Percentiles rank a stretch among this genome's conserved stretches.
Conservation (phyloP, 2,888 invertebrate genomes). For the Polia nebulosa region DNA sequence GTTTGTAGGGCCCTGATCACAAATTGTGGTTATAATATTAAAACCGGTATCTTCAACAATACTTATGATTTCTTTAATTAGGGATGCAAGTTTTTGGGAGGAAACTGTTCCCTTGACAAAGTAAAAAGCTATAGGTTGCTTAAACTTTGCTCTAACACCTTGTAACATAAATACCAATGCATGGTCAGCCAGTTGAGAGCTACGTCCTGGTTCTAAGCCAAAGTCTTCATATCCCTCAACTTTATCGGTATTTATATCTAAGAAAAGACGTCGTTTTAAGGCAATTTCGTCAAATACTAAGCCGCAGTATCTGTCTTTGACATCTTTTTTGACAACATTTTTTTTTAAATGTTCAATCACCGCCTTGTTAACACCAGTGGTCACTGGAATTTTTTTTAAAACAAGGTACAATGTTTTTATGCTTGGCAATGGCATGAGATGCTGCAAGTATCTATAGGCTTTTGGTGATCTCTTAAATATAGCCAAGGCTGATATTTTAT, state of each 20-base stretch:
- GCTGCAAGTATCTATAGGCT: too few species aligned
- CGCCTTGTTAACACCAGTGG: not conserved
- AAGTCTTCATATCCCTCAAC: slow-evolving; percentile 54
- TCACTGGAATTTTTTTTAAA: slow-evolving; percentile 6
- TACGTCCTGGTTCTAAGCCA: slow-evolving; percentile 9
- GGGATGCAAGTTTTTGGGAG: too few species aligned
- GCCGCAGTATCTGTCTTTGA: slow-evolving; percentile 10
- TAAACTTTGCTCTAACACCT: slow-evolving; percentile 52
- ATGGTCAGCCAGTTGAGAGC: slow-evolving; percentile 47
- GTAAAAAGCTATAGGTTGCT: slow-evolving; percentile 63
- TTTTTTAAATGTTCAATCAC: not conserved
- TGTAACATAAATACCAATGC: slow-evolving; percentile 58
- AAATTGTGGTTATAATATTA: too few species aligned
- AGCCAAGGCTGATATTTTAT: too few species aligned
- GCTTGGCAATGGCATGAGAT: too few species aligned
- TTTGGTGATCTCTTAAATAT: too few species aligned
- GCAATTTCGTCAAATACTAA: slow-evolving; percentile 58
- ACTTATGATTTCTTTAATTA: too few species aligned
- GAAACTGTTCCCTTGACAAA: slow-evolving; percentile 59
- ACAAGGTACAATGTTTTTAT: too few species aligned
- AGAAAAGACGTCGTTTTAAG: slow-evolving; percentile 41
- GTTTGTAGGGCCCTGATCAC: too few species aligned
- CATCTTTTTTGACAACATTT: too few species aligned
- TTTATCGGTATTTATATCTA: slow-evolving; percentile 34
- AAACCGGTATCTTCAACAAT: too few species aligned